Percentiles rank a stretch among this genome's conserved stretches.
These are phyloP conservation scores for Petrocephalus zakoni DNA, from an alignment of 2,113 vertebrate species.

Conservation along the genomic window DNA sequence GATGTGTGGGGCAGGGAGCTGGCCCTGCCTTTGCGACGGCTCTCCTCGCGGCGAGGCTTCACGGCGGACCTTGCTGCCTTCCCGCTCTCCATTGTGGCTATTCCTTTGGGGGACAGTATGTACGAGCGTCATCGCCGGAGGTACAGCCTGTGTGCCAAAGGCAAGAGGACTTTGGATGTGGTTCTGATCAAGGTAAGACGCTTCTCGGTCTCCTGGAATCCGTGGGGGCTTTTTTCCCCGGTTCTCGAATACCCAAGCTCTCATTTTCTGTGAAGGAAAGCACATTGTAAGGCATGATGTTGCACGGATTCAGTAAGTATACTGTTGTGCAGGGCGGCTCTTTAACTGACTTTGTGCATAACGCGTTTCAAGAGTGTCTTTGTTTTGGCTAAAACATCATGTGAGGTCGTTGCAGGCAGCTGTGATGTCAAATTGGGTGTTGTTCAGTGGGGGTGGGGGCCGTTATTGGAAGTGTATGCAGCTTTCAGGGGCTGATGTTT, in stretches of 20 bases:
- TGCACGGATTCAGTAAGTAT: neutral
- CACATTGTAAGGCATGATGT: neutral
- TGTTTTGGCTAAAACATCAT: neutral
- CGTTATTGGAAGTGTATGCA: conserved; percentile 26
- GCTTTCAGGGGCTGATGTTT: neutral
- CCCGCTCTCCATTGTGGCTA: conserved; percentile 27
- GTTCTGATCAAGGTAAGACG: conserved; percentile 89
- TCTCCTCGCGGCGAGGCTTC: conserved; percentile 36
- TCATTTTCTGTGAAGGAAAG: neutral
- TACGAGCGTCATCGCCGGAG: conserved; percentile 92
- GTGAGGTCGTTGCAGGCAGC: neutral
- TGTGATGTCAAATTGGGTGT: neutral
- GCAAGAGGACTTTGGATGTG: conserved; percentile 82
- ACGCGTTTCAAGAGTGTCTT: neutral
- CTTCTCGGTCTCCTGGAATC: neutral
- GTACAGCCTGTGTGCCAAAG: conserved; percentile 87
- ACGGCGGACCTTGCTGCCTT: conserved; percentile 52
- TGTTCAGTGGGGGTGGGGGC: conserved; percentile 26
- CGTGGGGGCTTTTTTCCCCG: neutral
- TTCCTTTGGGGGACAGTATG: conserved; percentile 66
- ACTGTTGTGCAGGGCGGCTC: neutral
- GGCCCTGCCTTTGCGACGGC: conserved; percentile 34
- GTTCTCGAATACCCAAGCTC: neutral
- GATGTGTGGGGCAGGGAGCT: conserved; percentile 57
- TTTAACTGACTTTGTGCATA: neutral